Evolutionary conservation across 1,140 invertebrate genomes (phyloP), one percentile per base, ranked within the genome.

Genomic region (Diplogasteroides magnus): DNA sequence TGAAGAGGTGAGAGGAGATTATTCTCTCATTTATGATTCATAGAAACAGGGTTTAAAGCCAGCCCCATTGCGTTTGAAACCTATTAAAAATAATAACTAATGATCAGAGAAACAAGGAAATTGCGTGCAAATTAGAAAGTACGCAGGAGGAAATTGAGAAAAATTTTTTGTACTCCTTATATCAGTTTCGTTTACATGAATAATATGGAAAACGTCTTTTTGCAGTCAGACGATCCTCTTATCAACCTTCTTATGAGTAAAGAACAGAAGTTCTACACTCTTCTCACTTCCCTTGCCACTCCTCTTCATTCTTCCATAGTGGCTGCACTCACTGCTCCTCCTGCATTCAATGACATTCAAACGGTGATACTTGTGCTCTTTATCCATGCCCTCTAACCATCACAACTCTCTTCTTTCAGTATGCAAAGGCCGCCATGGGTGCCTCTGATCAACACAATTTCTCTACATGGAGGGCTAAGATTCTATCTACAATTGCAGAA

Each of bases 401-500:
- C n/a, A n/a, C n/a, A 48, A 48, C 37, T 60, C 6, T n/a, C 37
- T 48, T 48, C 19, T 65, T 66, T 26, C 57, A 80, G 57, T 81
- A 78, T 64, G 72, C 74, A 37, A 59, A 57, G 56, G 71, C 61
- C 37, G 76, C 72, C 55, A 74, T 81, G 80, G 68, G 61, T 28
- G 31, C 67, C 15, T 67, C 64, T 25, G 73, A 77, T 57, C 79
- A 81, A 48, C 76, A 77, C 62, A 81, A 81, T 58, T 81, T 81
- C 69, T 74, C 72, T 31, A 83, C 80, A 67, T 81, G 79, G 79
- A 63, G 79, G 19, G 73, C 79, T 1, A 81, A 81, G 65, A 82
- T 79, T 56, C 61, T 81, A 2, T 81, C 80, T 15, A 74, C 72
- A 19, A 27, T 78, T 1, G 80, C 80, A 1, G 79, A 81, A 71